phyloP scores from a whole-genome alignment of 2,888 invertebrate genomes.

The Lypha dubia region DNA sequence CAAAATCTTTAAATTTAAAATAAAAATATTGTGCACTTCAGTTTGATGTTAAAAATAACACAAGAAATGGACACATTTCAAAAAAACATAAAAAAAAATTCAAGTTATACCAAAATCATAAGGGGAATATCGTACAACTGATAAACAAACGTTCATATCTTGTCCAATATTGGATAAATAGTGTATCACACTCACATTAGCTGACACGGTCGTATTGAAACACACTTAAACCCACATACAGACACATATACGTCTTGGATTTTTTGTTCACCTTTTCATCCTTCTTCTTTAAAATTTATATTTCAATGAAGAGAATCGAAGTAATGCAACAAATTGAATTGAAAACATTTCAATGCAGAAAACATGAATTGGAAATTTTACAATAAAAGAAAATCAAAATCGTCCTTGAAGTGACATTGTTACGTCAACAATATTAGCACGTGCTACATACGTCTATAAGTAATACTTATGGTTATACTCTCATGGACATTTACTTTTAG shows the following conservation, averaged over 20 bases:
- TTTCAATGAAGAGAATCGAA: constrained; percentile 9
- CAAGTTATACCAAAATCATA: background rate
- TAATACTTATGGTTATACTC: background rate
- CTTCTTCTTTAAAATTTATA: background rate
- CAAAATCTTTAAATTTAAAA: background rate
- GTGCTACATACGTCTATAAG: background rate
- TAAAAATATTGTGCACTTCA: background rate
- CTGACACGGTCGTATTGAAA: too few species aligned
- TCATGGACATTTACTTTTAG: background rate
- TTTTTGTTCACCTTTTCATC: too few species aligned
- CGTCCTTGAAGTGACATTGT: constrained; percentile 53
- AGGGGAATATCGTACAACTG: constrained; percentile 14
- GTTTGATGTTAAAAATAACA: background rate
- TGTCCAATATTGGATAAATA: constrained; percentile 34
- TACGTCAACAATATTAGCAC: constrained; percentile 22
- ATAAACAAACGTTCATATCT: constrained; percentile 5
- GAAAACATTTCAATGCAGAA: constrained; percentile 47
- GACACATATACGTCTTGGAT: too few species aligned
- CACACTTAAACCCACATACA: background rate
- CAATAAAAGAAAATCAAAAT: constrained; percentile 39
- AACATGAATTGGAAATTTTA: constrained; percentile 32
- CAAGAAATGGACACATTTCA: background rate
- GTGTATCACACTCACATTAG: constrained; percentile 4
- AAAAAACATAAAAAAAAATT: constrained; percentile 9
- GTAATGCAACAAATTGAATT: constrained; percentile 25